Percentiles rank a stretch among this genome's conserved stretches.
Conservation (phyloP, 2,113 vertebrate genomes). For the Scartelaos histophorus region DNA sequence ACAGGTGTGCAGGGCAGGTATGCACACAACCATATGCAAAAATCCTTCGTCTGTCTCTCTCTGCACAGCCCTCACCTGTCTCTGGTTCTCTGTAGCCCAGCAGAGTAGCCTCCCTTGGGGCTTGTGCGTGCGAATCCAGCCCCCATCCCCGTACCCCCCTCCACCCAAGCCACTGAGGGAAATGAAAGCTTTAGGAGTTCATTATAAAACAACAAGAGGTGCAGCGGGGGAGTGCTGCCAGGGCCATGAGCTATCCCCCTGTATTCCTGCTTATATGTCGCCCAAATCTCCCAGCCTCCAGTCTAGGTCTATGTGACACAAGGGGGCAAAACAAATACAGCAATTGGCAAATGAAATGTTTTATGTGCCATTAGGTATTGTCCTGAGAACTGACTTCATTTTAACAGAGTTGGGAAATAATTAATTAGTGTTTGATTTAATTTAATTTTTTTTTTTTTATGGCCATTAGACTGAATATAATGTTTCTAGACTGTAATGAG, state of each 20-base stretch:
- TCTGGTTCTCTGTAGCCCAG: slow-evolving; percentile 18
- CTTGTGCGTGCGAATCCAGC: slow-evolving; percentile 79
- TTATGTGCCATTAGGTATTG: slow-evolving; percentile 46
- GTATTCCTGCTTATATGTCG: slow-evolving; percentile 54
- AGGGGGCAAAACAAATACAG: background rate
- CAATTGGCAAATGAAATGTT: slow-evolving; percentile 64
- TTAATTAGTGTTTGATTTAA: too few species aligned
- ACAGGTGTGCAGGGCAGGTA: slow-evolving; percentile 59
- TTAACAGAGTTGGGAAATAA: background rate
- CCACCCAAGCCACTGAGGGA: slow-evolving; percentile 69
- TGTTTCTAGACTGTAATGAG: too few species aligned
- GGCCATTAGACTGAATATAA: too few species aligned
- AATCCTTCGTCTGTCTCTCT: slow-evolving; percentile 44
- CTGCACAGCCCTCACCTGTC: slow-evolving; percentile 37
- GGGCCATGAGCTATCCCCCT: slow-evolving; percentile 58
- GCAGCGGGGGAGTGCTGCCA: slow-evolving; percentile 69
- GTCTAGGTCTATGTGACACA: slow-evolving; percentile 28
- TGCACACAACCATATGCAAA: slow-evolving; percentile 60
- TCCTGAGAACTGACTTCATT: slow-evolving; percentile 41
- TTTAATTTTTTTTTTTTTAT: too few species aligned
- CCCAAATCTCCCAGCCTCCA: slow-evolving; percentile 48
- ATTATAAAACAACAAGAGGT: slow-evolving; percentile 80
- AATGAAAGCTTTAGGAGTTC: slow-evolving; percentile 83
- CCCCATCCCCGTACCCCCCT: slow-evolving; percentile 51
- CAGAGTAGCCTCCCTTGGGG: slow-evolving; percentile 61